Evolutionary conservation across 2,113 vertebrate species (phyloP).

Genomic region (Morphnarchus princeps): DNA sequence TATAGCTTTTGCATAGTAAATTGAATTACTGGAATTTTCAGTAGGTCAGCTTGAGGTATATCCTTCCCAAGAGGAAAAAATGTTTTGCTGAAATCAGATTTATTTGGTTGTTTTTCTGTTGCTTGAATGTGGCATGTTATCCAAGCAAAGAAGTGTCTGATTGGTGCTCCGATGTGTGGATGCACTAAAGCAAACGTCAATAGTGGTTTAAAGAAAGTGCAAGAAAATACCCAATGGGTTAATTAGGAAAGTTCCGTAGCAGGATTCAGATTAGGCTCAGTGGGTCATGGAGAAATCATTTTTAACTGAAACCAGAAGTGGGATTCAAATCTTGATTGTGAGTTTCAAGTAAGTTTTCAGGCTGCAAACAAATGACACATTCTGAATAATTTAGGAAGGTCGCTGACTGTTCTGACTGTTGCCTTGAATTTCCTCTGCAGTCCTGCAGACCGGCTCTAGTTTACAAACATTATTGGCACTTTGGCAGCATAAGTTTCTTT

Average conservation of each 20-base stretch:
- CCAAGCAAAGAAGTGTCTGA: not conserved
- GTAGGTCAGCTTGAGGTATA: not conserved
- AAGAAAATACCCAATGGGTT: conserved; percentile 38
- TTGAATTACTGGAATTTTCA: not conserved
- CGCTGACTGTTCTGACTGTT: not conserved
- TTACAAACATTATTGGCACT: not conserved
- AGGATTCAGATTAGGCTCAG: conserved; percentile 3
- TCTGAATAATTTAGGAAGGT: conserved; percentile 52
- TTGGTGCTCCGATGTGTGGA: not conserved
- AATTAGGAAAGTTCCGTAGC: conserved; percentile 17
- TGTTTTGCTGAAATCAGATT: not conserved
- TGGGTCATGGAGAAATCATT: not conserved
- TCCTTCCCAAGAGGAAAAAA: not conserved
- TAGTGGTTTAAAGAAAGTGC: conserved; percentile 10
- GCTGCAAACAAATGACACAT: not conserved
- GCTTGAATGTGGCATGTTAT: not conserved
- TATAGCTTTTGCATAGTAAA: not conserved
- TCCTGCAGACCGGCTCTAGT: not conserved
- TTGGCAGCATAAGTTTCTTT: not conserved
- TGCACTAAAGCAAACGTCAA: not conserved
- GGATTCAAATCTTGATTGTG: not conserved
- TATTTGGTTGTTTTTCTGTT: not conserved
- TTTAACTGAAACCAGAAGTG: conserved; percentile 3
- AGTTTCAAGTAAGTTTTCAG: not conserved
- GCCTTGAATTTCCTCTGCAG: not conserved